Percentiles rank a stretch among this genome's conserved stretches.
Evolutionary conservation across 2,888 invertebrate genomes (phyloP).

Genomic region (Drosophila yooni): DNA sequence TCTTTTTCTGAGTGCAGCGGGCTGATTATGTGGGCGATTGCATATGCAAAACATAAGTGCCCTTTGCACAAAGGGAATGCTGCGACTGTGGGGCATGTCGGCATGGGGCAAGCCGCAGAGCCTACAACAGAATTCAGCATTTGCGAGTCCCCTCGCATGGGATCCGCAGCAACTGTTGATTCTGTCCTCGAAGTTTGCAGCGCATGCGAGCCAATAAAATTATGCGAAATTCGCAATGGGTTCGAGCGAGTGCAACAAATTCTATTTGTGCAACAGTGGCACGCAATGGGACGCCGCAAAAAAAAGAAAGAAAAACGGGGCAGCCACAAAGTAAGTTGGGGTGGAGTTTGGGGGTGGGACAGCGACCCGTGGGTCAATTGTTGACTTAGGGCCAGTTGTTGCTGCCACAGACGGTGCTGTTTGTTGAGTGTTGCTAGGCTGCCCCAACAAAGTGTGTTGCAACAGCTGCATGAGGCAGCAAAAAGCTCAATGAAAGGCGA

Average conservation of each 20-base stretch:
- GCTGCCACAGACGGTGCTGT: background rate
- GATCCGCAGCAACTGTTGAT: conserved; percentile 58
- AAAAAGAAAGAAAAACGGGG: background rate
- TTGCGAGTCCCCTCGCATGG: conserved; percentile 25
- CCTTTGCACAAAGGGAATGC: conserved; percentile 34
- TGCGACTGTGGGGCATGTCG: conserved; percentile 1
- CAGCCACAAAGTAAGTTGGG: background rate
- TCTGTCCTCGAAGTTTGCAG: conserved; percentile 39
- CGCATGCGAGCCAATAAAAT: conserved; percentile 69
- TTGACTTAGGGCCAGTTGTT: conserved; percentile 37
- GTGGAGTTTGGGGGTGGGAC: background rate
- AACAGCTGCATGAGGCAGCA: background rate
- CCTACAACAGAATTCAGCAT: conserved; percentile 52
- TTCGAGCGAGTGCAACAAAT: conserved; percentile 72
- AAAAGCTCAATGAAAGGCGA: background rate
- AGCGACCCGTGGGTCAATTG: conserved; percentile 69
- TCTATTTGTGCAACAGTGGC: conserved; percentile 59
- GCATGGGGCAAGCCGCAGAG: conserved; percentile 46
- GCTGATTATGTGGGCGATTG: conserved; percentile 77
- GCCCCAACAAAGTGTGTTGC: background rate
- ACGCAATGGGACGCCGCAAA: conserved; percentile 7
- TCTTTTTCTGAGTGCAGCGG: conserved; percentile 3
- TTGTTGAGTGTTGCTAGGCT: background rate
- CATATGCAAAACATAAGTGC: conserved; percentile 77
- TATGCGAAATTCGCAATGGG: conserved; percentile 74